Conservation (phyloP, 2,888 invertebrate species). For the Cryptus viduatorius region DNA sequence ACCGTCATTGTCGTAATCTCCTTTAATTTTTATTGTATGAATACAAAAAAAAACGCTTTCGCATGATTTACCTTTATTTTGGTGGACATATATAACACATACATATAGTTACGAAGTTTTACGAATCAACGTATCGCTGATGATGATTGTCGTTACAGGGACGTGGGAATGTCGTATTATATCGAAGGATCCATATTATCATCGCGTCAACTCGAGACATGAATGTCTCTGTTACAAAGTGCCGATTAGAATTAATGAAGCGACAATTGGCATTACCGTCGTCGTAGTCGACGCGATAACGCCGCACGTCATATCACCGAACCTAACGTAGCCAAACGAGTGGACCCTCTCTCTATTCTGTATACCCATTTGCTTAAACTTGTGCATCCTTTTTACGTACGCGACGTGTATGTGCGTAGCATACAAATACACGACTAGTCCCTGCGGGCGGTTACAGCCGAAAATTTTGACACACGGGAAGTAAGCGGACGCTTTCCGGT, state of each 20-base stretch:
- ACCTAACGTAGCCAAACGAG: slow-evolving; percentile 54
- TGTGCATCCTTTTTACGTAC: slow-evolving; percentile 74
- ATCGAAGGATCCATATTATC: slow-evolving; percentile 65
- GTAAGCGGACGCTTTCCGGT: neutral
- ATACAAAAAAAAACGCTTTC: neutral
- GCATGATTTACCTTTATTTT: neutral
- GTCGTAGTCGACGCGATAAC: slow-evolving; percentile 30
- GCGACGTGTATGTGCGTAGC: neutral
- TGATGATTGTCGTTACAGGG: slow-evolving; percentile 62
- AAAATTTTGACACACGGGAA: slow-evolving; percentile 4
- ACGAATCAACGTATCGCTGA: slow-evolving; percentile 15
- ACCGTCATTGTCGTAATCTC: neutral
- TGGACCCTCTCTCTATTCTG: slow-evolving; percentile 70
- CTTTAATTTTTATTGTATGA: neutral
- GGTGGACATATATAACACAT: neutral
- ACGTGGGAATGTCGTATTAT: slow-evolving; percentile 44
- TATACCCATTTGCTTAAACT: slow-evolving; percentile 61
- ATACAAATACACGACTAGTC: neutral
- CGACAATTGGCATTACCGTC: slow-evolving; percentile 78
- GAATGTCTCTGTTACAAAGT: slow-evolving; percentile 65
- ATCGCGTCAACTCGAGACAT: slow-evolving; percentile 44
- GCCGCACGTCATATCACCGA: slow-evolving; percentile 33
- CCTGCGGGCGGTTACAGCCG: neutral
- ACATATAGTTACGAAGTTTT: neutral
- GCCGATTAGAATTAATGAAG: slow-evolving; percentile 79